Base-by-base conservation (phyloP, 2,113 vertebrate genomes). In the Amphilophus citrinellus region DNA sequence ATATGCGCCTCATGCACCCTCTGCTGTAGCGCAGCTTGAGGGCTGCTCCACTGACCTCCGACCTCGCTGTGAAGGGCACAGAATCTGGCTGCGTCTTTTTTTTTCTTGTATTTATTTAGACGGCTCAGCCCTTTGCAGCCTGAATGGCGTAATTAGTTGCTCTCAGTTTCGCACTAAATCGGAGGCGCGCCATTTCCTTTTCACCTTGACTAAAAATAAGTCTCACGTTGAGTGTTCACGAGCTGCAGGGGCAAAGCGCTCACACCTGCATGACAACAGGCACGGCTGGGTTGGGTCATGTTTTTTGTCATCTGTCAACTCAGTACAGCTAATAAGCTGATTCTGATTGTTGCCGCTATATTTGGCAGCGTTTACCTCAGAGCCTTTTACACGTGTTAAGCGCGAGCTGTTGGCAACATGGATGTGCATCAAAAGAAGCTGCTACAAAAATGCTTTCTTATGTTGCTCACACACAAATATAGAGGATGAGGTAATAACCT, bases 21-120 rank as follows among this genome's bases (percentile, higher is more conserved):
- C 56, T 84, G 86, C 13, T 22, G 0, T 73, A 27, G 56, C 61
- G 13, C 35, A 71, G 84, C 82, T 83, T 63, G 32, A 56, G 47
- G 83, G 50, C 76, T 82, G 78, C 76, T 79, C 59, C 62, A 30
- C 7, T 82, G 77, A 92, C 88, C 86, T 88, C 61, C 81, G 86
- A 88, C 88, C 86, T 80, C 63, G 3, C 0, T 14, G 13, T 75
- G 39, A n/a, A 87, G 76, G 24, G 30, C 76, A 32, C 6, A 1
- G 39, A 44, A 30, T 42, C 27, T 30, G 22, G 53, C 73, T 73
- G 68, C 68, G 14, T 73, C 68, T 53, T 18, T 18, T 27, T 18
- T 27, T 50, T 30, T 7, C 81, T 81, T 6, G 10, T 3, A 8
- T 77, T 14, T 84, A 37, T 78, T 65, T 32, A 22, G 15, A 42